A percentile compares a stretch with the other conserved stretches of the same genome.
phyloP scores from a whole-genome alignment of 2,797 vertebrate species.

The Pipistrellus kuhlii region DNA sequence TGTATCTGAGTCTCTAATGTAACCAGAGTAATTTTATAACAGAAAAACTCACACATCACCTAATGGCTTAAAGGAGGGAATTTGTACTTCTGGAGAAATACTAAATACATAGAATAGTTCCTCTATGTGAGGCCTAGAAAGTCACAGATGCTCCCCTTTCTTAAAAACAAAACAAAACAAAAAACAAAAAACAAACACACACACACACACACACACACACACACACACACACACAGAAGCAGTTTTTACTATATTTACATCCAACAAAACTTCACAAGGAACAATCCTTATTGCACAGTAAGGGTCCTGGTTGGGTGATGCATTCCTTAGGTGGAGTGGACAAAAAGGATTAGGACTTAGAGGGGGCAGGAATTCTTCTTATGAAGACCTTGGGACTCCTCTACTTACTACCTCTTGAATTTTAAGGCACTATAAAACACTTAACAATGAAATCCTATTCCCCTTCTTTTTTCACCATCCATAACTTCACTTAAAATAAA shows the following conservation, averaged over 20 bases:
- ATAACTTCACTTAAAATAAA: slow-evolving; percentile 72
- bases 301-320: slow-evolving; percentile 35
- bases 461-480: slow-evolving; percentile 41
- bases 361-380: not conserved
- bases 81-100: not conserved
- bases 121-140: slow-evolving; percentile 16
- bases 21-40: slow-evolving; percentile 50
- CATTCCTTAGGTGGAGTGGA: not conserved
- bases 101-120: slow-evolving; percentile 3
- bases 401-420: not conserved
- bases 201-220: no score
- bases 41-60: slow-evolving; percentile 39
- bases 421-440: slow-evolving; percentile 15
- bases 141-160: not conserved
- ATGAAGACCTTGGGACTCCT: not conserved
- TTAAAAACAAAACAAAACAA: no score
- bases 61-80: slow-evolving; percentile 25
- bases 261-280: slow-evolving; percentile 69
- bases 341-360: not conserved
- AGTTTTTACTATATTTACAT: slow-evolving; percentile 86
- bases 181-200: slow-evolving; percentile 67
- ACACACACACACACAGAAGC: slow-evolving; percentile 70
- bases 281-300: slow-evolving; percentile 84
- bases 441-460: not conserved
- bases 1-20: not conserved